Conservation (phyloP, 2,113 vertebrate species). For the Stercorarius parasiticus region DNA sequence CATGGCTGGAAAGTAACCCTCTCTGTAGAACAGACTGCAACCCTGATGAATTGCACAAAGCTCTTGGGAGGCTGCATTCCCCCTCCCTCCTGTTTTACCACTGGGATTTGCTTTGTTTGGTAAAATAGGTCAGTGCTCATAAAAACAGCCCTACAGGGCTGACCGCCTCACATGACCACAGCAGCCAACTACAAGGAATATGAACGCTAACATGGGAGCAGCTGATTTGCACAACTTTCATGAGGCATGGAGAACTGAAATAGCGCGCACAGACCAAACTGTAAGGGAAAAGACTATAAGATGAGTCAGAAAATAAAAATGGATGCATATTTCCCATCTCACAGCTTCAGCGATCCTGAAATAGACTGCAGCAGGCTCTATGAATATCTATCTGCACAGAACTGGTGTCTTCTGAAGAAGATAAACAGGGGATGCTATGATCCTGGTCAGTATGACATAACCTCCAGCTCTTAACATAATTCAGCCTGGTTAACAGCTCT, state of each 20-base stretch:
- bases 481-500: not conserved
- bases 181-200: not conserved
- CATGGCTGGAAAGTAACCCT: not conserved
- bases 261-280: not conserved
- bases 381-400: not conserved
- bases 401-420: not conserved
- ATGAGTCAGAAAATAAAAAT: not conserved
- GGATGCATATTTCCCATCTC: not conserved
- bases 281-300: not conserved
- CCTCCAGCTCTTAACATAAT: not conserved
- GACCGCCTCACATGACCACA: not conserved
- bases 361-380: not conserved
- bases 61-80: not conserved
- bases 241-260: not conserved
- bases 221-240: not conserved
- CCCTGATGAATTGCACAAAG: not conserved
- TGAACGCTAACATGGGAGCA: not conserved
- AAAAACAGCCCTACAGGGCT: slow-evolving; percentile 37
- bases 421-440: not conserved
- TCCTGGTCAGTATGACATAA: not conserved
- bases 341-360: not conserved
- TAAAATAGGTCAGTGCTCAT: slow-evolving; percentile 70
- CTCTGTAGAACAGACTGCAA: not conserved
- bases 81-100: not conserved
- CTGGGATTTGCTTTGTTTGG: slow-evolving; percentile 28